phyloP scores from a whole-genome alignment of 2,113 vertebrate genomes.

The Epinephelus lanceolatus region DNA sequence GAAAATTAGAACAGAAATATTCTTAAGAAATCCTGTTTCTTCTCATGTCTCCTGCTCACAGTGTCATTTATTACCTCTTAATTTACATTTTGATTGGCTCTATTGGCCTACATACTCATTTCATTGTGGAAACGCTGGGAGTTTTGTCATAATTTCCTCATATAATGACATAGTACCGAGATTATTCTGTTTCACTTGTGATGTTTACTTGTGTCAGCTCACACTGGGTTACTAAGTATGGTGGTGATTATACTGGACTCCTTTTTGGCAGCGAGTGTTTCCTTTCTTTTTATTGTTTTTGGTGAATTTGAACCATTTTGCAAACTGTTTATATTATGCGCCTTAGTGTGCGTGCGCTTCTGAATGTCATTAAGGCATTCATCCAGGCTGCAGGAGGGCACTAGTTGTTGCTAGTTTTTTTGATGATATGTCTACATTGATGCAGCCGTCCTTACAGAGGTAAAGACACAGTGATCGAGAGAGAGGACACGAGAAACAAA shows the following conservation, averaged over 20 bases:
- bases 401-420: neutral
- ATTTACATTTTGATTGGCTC: neutral
- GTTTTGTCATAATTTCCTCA: neutral
- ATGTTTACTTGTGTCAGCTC: neutral
- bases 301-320: neutral
- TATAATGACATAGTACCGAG: neutral
- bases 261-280: neutral
- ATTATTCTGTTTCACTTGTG: neutral
- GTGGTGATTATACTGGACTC: neutral
- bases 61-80: neutral
- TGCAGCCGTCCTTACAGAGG: neutral
- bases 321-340: slow-evolving; percentile 13
- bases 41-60: neutral
- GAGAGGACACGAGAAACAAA: neutral
- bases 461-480: neutral
- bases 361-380: neutral
- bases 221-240: neutral
- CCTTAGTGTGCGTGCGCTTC: neutral
- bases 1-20: neutral
- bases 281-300: neutral
- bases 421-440: neutral
- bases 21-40: neutral
- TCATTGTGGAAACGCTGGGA: neutral
- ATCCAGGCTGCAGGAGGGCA: neutral
- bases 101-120: neutral